Percentiles rank a stretch among this genome's conserved stretches.
These are phyloP conservation scores for Chrysodeixis includens DNA, from an alignment of 2,888 invertebrate species.

Conservation along the genomic window DNA sequence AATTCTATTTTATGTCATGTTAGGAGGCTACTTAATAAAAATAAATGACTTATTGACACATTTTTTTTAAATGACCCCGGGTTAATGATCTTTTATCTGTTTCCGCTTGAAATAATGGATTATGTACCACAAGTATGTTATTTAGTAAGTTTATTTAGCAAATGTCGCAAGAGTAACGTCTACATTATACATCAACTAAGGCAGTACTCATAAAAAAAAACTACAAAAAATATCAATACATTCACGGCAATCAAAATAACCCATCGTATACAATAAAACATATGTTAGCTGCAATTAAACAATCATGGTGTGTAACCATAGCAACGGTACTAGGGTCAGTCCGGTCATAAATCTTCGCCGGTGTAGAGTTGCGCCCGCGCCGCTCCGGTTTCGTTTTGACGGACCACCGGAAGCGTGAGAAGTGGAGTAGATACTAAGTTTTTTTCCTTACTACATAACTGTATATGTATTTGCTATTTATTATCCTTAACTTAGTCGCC, in stretches of 20 bases:
- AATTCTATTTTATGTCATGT: neutral
- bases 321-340: slow-evolving; percentile 53
- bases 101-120: slow-evolving; percentile 8
- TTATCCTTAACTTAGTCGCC: neutral
- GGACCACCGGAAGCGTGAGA: slow-evolving; percentile 71
- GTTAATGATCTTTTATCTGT: slow-evolving; percentile 25
- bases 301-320: slow-evolving; percentile 23
- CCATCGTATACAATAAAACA: slow-evolving; percentile 39
- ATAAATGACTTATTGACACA: neutral
- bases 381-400: slow-evolving; percentile 54
- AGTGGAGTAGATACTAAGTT: slow-evolving; percentile 39
- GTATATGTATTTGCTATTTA: neutral
- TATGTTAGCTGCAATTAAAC: slow-evolving; percentile 42
- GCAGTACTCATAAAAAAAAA: neutral
- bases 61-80: neutral
- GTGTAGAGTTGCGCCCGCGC: slow-evolving; percentile 62
- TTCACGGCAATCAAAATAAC: neutral
- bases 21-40: neutral
- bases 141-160: no score
- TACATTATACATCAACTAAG: neutral
- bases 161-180: no score
- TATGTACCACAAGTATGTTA: no score
- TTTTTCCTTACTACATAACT: slow-evolving; percentile 13
- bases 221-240: neutral
- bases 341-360: slow-evolving; percentile 59